Base-by-base conservation (phyloP, 2,797 vertebrate genomes). In the Lateolabrax maculatus region DNA sequence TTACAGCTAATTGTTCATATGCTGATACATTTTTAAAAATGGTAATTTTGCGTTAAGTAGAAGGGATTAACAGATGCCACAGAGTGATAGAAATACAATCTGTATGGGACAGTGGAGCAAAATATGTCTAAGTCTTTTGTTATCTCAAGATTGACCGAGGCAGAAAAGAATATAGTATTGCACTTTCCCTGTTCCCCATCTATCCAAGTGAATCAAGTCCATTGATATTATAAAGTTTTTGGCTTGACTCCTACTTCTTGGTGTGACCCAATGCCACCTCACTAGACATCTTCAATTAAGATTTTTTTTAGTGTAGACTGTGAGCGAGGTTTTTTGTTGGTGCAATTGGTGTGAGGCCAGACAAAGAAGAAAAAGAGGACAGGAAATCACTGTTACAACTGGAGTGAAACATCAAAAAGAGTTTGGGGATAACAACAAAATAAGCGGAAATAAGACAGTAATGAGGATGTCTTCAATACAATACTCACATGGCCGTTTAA, bases 1-100 rank as follows among this genome's bases (percentile, higher is more conserved):
- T 89, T 81, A 81, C 15, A 67, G 79, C 68, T 83, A 86, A 92
- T 87, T 88, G 83, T 61, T 85, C 80, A 86, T 66, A 80, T 81
- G 74, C 77, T 84, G 72, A 83, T 87, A 62, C 84, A 84, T 84
- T 3, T 64, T 74, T 75, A 60, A 68, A 84, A 77, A 56, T 18
- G 34, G 9, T 39, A 34, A 77, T 88, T 85, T 72, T 79, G 48
- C 57, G 57, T 77, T 62, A 75, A 85, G 75, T 53, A 63, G 80
- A 18, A 65, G 58, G 43, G 64, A 84, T 79, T 37, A 86, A 77
- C 74, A 71, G 31, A 75, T 72, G 70, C 53, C 11, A 77, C 18
- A 11, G n/a, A 58, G 58, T 44, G 55, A 52, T 9, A 52, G 56
- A 72, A 77, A 72, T 27, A 23, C 44, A 63, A 85, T 82, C 67